phyloP scores from a whole-genome alignment of 2,113 vertebrate genomes.

The Dicentrarchus labrax region DNA sequence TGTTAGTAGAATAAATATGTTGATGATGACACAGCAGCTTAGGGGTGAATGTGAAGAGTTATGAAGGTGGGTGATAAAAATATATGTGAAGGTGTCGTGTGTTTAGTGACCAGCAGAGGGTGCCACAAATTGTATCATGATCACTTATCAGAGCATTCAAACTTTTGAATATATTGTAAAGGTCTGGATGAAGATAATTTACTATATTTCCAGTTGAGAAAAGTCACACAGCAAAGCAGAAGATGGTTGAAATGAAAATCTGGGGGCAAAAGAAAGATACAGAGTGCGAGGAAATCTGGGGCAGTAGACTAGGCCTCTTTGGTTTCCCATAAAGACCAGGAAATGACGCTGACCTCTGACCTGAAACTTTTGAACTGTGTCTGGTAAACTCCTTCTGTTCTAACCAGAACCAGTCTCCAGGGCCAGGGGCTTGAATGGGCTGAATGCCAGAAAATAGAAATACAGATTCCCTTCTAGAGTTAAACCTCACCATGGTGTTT shows the following conservation, averaged over 20 bases:
- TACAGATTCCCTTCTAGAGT: neutral
- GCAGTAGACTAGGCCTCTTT: neutral
- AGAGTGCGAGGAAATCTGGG: neutral
- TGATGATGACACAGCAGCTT: neutral
- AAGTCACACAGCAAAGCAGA: neutral
- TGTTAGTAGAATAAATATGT: neutral
- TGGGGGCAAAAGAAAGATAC: neutral
- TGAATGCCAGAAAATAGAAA: neutral
- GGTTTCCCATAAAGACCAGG: conserved; percentile 37
- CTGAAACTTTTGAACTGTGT: conserved; percentile 13
- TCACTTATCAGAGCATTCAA: neutral
- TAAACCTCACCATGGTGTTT: neutral
- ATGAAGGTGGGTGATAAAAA: neutral
- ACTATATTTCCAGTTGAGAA: neutral
- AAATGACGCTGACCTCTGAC: neutral
- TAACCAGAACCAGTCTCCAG: neutral
- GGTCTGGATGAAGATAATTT: neutral
- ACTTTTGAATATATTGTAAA: neutral
- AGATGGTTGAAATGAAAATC: neutral
- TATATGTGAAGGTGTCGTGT: neutral
- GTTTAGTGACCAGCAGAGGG: conserved; percentile 28
- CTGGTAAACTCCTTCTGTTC: conserved; percentile 21
- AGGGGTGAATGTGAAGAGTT: neutral
- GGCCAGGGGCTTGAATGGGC: neutral
- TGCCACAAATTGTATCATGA: neutral